Conservation (phyloP, 92 coral and sea anemone genomes). For the Parazoanthus atlanticus region DNA sequence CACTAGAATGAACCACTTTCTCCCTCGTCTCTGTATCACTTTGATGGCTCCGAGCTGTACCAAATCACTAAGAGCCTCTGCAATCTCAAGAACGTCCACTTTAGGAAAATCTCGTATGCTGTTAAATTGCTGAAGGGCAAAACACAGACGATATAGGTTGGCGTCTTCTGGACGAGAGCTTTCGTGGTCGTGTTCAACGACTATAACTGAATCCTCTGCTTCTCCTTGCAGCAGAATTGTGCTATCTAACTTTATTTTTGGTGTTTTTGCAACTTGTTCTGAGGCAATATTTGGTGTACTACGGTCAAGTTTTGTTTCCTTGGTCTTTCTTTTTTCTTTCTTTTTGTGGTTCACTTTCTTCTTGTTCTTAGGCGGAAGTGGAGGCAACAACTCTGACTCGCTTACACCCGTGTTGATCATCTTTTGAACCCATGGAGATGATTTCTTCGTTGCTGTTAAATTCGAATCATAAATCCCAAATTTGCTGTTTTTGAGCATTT, state of each 20-base stretch:
- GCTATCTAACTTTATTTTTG: background rate
- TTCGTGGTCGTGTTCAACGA: constrained; percentile 66
- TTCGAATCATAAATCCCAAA: constrained; percentile 75
- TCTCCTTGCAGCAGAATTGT: constrained; percentile 27
- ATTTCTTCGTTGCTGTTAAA: constrained; percentile 41
- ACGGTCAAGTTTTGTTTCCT: background rate
- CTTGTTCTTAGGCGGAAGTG: constrained; percentile 34
- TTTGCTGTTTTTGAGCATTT: constrained; percentile 75
- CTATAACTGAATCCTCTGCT: constrained; percentile 61
- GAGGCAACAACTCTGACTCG: constrained; percentile 68
- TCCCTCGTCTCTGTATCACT: constrained; percentile 69
- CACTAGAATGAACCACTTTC: constrained; percentile 69
- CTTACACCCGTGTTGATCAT: constrained; percentile 62
- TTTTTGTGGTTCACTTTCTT: constrained; percentile 9
- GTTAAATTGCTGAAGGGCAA: constrained; percentile 52
- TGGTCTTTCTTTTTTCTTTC: background rate
- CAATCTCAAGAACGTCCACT: constrained; percentile 76
- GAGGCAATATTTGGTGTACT: background rate
- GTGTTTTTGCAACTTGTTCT: background rate
- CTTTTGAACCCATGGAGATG: constrained; percentile 72
- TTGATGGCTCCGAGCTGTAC: constrained; percentile 71
- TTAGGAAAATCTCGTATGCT: constrained; percentile 63
- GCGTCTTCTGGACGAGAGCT: constrained; percentile 29
- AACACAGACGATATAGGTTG: constrained; percentile 65
- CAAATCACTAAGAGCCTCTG: constrained; percentile 70